Percentiles rank a stretch among this genome's conserved stretches.
Conservation (phyloP, 2,113 vertebrate genomes). For the Cryptomyrus ogoouensis region DNA sequence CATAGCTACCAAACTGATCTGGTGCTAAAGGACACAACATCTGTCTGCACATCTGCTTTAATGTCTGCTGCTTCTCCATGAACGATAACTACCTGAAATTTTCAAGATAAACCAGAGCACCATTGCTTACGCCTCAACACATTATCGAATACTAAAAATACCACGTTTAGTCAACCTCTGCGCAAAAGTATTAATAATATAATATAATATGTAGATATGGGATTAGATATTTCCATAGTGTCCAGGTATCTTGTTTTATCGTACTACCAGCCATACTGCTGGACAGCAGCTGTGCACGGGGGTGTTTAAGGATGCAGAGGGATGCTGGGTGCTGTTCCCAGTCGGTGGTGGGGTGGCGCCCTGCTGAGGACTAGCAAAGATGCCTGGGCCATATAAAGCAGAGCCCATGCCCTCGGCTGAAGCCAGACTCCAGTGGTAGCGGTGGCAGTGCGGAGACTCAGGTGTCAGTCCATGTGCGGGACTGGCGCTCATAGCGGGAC, state of each 20-base stretch:
- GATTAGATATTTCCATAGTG: background rate
- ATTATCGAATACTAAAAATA: background rate
- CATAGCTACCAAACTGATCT: background rate
- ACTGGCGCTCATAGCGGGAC: background rate
- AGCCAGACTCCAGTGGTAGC: slow-evolving; percentile 40
- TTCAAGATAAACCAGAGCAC: background rate
- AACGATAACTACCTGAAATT: background rate
- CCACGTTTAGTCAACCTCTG: background rate
- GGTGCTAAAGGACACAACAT: background rate
- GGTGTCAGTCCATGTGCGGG: background rate
- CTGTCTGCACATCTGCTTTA: background rate
- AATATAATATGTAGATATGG: background rate
- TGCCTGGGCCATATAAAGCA: slow-evolving; percentile 22
- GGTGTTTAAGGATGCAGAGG: background rate
- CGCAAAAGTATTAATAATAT: background rate
- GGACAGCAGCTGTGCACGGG: background rate
- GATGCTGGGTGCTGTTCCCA: background rate
- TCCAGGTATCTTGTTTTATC: background rate
- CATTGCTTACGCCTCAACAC: background rate
- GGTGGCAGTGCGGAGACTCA: slow-evolving; percentile 46
- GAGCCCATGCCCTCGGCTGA: slow-evolving; percentile 24
- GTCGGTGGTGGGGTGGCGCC: background rate
- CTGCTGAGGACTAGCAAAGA: background rate
- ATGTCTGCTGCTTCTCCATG: background rate
- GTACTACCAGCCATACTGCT: background rate